phyloP scores from a whole-genome alignment of 1,140 invertebrate genomes.

The Nasonia giraulti region DNA sequence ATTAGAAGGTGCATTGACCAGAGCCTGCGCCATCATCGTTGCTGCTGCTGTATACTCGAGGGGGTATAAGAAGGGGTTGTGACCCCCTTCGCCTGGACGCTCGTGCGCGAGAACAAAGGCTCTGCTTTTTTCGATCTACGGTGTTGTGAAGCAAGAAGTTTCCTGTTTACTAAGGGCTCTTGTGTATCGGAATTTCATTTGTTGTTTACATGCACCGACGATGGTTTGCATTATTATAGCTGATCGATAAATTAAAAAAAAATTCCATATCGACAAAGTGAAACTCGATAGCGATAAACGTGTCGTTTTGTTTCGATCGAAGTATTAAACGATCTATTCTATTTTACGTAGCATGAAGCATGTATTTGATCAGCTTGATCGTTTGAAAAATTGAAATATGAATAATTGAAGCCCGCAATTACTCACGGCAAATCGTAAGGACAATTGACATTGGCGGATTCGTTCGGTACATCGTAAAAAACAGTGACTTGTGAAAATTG shows the following conservation, averaged over 20 bases:
- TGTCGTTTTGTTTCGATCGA: no score
- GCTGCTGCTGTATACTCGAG: neutral
- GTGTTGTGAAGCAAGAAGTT: neutral
- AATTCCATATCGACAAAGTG: no score
- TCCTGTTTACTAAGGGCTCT: neutral
- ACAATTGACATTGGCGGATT: no score
- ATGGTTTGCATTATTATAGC: no score
- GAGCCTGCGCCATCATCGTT: neutral
- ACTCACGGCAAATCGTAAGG: neutral
- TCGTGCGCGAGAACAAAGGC: neutral
- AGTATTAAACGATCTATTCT: no score
- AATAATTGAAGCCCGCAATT: neutral
- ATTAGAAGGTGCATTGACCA: neutral
- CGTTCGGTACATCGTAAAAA: no score
- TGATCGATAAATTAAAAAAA: no score
- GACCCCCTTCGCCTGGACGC: neutral
- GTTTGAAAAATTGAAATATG: neutral
- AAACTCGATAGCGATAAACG: no score
- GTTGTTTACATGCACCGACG: no score
- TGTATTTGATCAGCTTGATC: neutral
- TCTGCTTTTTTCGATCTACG: neutral
- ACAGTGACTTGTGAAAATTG: no score
- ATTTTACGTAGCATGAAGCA: neutral
- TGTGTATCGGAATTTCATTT: no score
- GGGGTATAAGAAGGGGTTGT: neutral